Conservation (phyloP, 2,888 invertebrate genomes). For the Drosophila neotestacea region DNA sequence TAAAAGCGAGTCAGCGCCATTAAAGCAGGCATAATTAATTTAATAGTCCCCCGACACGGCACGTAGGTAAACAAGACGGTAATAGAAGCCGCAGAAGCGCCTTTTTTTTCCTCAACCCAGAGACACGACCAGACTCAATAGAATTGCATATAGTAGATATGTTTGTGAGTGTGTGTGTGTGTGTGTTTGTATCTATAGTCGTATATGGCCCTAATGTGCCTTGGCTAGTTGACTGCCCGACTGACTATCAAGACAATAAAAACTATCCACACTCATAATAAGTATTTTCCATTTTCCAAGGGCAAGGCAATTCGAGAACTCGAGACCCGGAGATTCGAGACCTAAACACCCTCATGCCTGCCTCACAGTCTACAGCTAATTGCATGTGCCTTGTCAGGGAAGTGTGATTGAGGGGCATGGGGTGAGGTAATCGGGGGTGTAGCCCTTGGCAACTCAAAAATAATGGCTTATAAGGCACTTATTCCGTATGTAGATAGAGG, state of each 20-base stretch:
- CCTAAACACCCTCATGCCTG: constrained; percentile 10
- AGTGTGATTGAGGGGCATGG: neutral
- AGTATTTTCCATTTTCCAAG: constrained; percentile 60
- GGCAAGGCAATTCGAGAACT: constrained; percentile 50
- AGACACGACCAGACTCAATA: constrained; percentile 17
- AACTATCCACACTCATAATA: constrained; percentile 49
- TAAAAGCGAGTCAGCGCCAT: constrained; percentile 47
- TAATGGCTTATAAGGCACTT: constrained; percentile 52
- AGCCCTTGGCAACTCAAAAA: constrained; percentile 36
- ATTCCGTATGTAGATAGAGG: constrained; percentile 23
- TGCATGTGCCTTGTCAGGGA: constrained; percentile 40
- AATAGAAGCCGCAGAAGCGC: constrained; percentile 8
- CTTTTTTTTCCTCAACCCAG: neutral
- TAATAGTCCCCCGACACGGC: constrained; percentile 65
- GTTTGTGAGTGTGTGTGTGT: neutral
- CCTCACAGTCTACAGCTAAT: constrained; percentile 45
- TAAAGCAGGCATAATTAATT: constrained; percentile 70
- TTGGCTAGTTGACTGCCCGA: constrained; percentile 27
- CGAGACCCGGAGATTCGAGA: constrained; percentile 13
- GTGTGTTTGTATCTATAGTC: neutral
- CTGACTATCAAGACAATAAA: constrained; percentile 57
- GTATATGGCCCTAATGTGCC: constrained; percentile 42
- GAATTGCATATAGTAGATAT: constrained; percentile 22
- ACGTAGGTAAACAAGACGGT: constrained; percentile 53
- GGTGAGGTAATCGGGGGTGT: neutral